Evolutionary conservation across 2,888 invertebrate genomes (phyloP).

Genomic region (Bugula neritina): DNA sequence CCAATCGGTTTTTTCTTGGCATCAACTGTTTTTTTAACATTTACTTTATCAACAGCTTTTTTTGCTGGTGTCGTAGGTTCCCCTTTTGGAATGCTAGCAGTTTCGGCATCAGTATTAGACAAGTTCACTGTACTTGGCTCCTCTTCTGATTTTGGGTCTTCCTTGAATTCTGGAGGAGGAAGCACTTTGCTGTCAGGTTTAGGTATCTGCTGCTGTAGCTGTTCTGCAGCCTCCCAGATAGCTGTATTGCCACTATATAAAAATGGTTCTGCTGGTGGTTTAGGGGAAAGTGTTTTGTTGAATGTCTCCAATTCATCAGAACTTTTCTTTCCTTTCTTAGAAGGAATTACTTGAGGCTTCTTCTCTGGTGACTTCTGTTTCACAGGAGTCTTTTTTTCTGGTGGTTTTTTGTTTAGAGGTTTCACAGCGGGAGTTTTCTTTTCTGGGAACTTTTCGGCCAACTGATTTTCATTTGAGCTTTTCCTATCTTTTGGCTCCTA

Average conservation of each 20-base stretch:
- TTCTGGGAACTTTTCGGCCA: neutral
- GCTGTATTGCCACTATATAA: conserved; percentile 1
- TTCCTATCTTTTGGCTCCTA: neutral
- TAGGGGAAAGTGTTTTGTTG: neutral
- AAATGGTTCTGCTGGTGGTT: conserved; percentile 10
- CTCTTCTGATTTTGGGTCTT: conserved; percentile 5
- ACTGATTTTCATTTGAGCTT: neutral
- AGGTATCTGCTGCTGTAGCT: conserved; percentile 2
- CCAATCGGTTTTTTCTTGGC: neutral
- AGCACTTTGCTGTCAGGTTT: neutral
- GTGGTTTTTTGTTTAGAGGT: neutral
- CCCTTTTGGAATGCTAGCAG: conserved; percentile 3
- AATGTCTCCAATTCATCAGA: neutral
- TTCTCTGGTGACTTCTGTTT: neutral
- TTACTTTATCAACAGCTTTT: neutral
- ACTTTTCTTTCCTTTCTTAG: neutral
- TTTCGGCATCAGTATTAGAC: neutral
- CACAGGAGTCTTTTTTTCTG: neutral
- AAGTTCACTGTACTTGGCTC: neutral
- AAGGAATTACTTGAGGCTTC: neutral
- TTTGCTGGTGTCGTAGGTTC: conserved; percentile 7
- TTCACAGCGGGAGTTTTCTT: neutral
- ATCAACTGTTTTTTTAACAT: neutral
- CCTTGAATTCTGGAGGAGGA: conserved; percentile 8
- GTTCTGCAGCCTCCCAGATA: neutral